These are phyloP conservation scores for Piscicola geometra DNA, from an alignment of 2,888 invertebrate species.

Conservation along the genomic window DNA sequence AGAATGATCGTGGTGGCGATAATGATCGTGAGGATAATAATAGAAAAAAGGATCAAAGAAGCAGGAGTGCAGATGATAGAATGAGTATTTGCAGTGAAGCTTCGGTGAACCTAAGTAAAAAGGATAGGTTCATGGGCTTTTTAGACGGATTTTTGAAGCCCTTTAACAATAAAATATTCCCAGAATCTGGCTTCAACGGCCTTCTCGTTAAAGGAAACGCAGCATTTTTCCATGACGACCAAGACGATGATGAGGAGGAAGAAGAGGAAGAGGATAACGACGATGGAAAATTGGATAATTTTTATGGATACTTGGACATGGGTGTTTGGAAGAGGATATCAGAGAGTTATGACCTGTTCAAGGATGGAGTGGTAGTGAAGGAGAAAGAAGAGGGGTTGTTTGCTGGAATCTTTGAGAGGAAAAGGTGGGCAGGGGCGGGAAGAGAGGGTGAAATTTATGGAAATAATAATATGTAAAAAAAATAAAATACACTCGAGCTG, in stretches of 20 bases:
- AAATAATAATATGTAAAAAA: too few species aligned
- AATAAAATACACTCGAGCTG: too few species aligned
- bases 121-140: background rate
- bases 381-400: background rate
- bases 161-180: background rate
- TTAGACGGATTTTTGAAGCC: background rate
- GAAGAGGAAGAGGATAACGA: background rate
- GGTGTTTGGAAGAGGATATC: constrained; percentile 5
- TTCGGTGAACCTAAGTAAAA: too few species aligned
- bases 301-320: background rate
- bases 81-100: too few species aligned
- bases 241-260: background rate
- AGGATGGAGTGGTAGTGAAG: background rate
- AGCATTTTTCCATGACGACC: background rate
- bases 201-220: background rate
- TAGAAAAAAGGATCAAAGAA: too few species aligned
- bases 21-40: background rate
- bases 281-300: background rate
- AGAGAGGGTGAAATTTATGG: too few species aligned
- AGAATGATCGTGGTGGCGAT: background rate
- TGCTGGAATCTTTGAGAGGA: constrained; percentile 3
- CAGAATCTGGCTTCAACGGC: background rate
- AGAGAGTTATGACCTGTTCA: background rate
- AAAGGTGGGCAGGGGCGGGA: background rate
- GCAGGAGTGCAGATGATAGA: too few species aligned